Base-by-base conservation (phyloP, 2,797 vertebrate species). In the Nothura maculosa region DNA sequence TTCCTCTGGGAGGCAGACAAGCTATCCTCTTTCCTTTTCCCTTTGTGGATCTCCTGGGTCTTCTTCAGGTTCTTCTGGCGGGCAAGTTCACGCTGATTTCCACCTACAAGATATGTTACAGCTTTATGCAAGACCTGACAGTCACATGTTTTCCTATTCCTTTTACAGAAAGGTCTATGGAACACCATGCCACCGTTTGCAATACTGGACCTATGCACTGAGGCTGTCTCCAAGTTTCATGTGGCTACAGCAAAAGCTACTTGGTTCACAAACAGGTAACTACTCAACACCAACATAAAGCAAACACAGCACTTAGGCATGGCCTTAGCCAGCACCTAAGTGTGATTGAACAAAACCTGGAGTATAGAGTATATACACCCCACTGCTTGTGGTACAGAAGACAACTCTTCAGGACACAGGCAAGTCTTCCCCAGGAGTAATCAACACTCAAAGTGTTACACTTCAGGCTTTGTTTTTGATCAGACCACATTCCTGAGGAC, bases 51-150 rank as follows among this genome's bases (percentile, higher is more conserved):
- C 86, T 98, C 98, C 90, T 98, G 98, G 38, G 93, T 95, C 92
- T 98, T 98, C 93, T 98, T 98, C 94, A 98, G 95, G 77, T 98
- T 98, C 84, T 98, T 98, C 50, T 98, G 98, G 74, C 98, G 97
- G 63, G 98, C 97, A 92, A 98, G 97, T 93, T 98, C 98, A 95
- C 98, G 96, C 83, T 98, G 98, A 94, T 98, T 98, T 94, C 98
- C 98, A 94, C 98, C 98, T 98, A 91, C 21, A 88, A 91, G 43
- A 61, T 14, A 61, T 15, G 63, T 57, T 17, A 24, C 0, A 77
- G 43, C 28, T 85, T 81, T 38, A 61, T 45, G 19, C 20, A 94
- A 77, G 19, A 42, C 58, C 21, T 21, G 84, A 68, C 42, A 30
- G 43, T 24, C 40, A 38, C 85, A 54, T 14, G 68, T 89, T 88